A percentile compares a stretch with the other conserved stretches of the same genome.
Conservation (phyloP, 2,888 invertebrate species). For the Anagyrus pseudococci region DNA sequence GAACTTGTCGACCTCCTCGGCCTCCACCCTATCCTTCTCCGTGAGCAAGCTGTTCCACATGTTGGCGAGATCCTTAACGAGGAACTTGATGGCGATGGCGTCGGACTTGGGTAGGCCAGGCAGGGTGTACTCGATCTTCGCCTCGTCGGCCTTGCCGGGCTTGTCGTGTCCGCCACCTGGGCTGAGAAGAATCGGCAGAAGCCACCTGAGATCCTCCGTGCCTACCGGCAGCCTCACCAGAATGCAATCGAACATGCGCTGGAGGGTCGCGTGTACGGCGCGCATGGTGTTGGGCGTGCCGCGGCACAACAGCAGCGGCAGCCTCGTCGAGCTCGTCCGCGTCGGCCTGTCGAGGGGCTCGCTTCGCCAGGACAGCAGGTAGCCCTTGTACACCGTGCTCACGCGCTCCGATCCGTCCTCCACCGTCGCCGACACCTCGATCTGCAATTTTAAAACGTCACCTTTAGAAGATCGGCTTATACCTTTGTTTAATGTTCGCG, state of each 20-base stretch:
- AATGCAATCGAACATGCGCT: constrained; percentile 55
- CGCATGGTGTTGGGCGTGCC: constrained; percentile 50
- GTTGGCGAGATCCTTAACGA: constrained; percentile 40
- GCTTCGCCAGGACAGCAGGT: constrained; percentile 53
- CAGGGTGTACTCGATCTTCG: constrained; percentile 49
- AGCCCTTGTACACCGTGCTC: constrained; percentile 51
- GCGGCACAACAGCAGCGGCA: constrained; percentile 55
- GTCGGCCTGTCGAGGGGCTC: constrained; percentile 19
- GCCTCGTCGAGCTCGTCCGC: constrained; percentile 40
- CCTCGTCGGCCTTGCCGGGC: constrained; percentile 36
- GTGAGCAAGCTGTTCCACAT: constrained; percentile 46
- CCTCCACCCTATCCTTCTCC: constrained; percentile 31
- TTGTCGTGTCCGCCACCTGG: constrained; percentile 36
- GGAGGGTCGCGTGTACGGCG: constrained; percentile 49
- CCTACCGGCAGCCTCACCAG: constrained; percentile 46
- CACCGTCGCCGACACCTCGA: background rate
- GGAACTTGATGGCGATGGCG: constrained; percentile 46
- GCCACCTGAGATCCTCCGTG: constrained; percentile 54
- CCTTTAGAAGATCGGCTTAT: background rate
- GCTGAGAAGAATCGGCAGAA: constrained; percentile 49
- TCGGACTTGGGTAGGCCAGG: constrained; percentile 47
- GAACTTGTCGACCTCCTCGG: constrained; percentile 50
- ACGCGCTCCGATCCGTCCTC: constrained; percentile 36
- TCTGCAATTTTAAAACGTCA: constrained; percentile 4
- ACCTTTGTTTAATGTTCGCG: background rate